phyloP scores from a whole-genome alignment of 1,140 invertebrate genomes.

The Babylonia areolata region DNA sequence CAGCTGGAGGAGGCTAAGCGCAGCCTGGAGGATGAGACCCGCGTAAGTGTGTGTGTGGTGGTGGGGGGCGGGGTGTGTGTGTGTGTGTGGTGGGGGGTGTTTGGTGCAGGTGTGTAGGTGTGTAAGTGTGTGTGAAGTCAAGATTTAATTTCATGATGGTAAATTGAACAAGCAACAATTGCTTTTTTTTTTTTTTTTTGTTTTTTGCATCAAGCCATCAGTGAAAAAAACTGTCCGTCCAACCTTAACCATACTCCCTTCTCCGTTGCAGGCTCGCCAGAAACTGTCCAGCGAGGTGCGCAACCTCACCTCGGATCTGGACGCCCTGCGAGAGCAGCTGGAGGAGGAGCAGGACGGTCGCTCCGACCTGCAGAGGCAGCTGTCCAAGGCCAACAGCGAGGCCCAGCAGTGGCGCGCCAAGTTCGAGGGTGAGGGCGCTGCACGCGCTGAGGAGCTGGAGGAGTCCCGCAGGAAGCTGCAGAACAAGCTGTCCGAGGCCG shows the following conservation, averaged over 20 bases:
- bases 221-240: too few species aligned
- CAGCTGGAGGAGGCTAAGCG: slow-evolving; percentile 98
- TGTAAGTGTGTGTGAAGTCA: too few species aligned
- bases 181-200: not conserved
- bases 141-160: too few species aligned
- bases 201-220: too few species aligned
- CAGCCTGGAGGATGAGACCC: slow-evolving; percentile 95
- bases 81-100: not conserved
- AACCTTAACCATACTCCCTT: too few species aligned
- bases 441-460: slow-evolving; percentile 97
- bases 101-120: not conserved
- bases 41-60: slow-evolving; percentile 76
- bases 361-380: slow-evolving; percentile 88
- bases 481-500: slow-evolving; percentile 96
- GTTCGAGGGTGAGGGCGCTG: slow-evolving; percentile 97
- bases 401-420: slow-evolving; percentile 95
- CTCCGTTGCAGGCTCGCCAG: slow-evolving; percentile 58
- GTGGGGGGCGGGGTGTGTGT: slow-evolving; percentile 64
- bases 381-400: slow-evolving; percentile 97
- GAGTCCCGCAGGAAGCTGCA: slow-evolving; percentile 98
- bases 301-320: slow-evolving; percentile 98
- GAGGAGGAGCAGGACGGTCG: slow-evolving; percentile 92
- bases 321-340: slow-evolving; percentile 94
- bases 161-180: too few species aligned
- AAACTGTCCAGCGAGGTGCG: slow-evolving; percentile 76